phyloP scores from a whole-genome alignment of 92 coral and sea anemone genomes.

The Zoanthus solanderi region DNA sequence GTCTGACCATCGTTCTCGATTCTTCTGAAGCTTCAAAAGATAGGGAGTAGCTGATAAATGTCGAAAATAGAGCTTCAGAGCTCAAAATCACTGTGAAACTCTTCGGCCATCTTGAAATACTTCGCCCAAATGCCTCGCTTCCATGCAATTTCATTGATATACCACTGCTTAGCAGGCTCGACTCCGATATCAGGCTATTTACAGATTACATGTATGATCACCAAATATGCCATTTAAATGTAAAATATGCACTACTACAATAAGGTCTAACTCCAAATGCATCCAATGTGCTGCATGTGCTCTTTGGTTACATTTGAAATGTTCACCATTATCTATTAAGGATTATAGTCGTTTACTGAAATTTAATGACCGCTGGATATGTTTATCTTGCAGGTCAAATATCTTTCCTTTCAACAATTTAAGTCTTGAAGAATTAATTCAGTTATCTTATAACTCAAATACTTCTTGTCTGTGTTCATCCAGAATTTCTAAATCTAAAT shows the following conservation, averaged over 20 bases:
- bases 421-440: slow-evolving; percentile 7
- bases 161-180: too few species aligned
- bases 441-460: slow-evolving; percentile 47
- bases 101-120: too few species aligned
- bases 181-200: too few species aligned
- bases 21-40: too few species aligned
- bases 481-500: slow-evolving; percentile 34
- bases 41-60: too few species aligned
- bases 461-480: slow-evolving; percentile 38
- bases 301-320: slow-evolving; percentile 6
- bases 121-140: too few species aligned
- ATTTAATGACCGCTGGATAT: slow-evolving; percentile 24
- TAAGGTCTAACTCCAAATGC: slow-evolving; percentile 8
- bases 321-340: slow-evolving; percentile 6
- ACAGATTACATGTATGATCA: slow-evolving; percentile 2
- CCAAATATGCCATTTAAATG: neutral
- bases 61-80: too few species aligned
- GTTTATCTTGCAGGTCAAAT: slow-evolving; percentile 21
- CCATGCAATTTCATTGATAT: too few species aligned
- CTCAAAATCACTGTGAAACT: too few species aligned
- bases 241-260: slow-evolving; percentile 2
- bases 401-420: slow-evolving; percentile 37
- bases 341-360: slow-evolving; percentile 1
- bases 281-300: slow-evolving; percentile 9
- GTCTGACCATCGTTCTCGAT: too few species aligned